phyloP scores from a whole-genome alignment of 2,888 invertebrate species.

The Cepaea hortensis region DNA sequence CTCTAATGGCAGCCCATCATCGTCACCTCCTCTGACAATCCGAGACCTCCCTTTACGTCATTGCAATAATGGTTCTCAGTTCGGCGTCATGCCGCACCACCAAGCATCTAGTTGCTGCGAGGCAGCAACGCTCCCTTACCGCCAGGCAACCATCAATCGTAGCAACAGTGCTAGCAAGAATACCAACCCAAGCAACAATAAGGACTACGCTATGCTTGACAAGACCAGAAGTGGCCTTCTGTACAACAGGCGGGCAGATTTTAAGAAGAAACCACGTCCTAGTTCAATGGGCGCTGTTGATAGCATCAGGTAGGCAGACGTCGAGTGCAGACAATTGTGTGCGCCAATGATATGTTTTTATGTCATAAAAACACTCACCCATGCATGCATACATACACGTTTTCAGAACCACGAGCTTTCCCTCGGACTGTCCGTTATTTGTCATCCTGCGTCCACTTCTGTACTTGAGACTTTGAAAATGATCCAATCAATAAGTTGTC shows the following conservation, averaged over 20 bases:
- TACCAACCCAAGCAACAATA: neutral
- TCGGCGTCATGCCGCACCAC: neutral
- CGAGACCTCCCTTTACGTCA: slow-evolving; percentile 8
- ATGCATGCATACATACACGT: too few species aligned
- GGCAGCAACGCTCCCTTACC: neutral
- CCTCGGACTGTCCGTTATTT: too few species aligned
- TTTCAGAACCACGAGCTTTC: too few species aligned
- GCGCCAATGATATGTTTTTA: too few species aligned
- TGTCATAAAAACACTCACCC: too few species aligned
- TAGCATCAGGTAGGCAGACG: slow-evolving; percentile 39
- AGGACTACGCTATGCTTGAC: neutral
- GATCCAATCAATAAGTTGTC: too few species aligned
- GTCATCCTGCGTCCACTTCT: too few species aligned
- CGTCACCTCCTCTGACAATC: neutral
- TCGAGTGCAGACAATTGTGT: too few species aligned
- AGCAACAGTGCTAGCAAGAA: neutral
- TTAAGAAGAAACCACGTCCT: slow-evolving; percentile 47
- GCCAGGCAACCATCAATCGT: neutral
- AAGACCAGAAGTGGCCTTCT: neutral
- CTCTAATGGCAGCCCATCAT: slow-evolving; percentile 29
- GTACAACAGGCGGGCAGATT: slow-evolving; percentile 41
- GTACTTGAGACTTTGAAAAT: too few species aligned
- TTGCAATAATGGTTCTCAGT: slow-evolving; percentile 30
- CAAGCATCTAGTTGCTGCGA: neutral
- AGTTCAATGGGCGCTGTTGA: slow-evolving; percentile 55